Evolutionary conservation across 2,797 vertebrate genomes (phyloP).

Genomic region (Vultur gryphus): DNA sequence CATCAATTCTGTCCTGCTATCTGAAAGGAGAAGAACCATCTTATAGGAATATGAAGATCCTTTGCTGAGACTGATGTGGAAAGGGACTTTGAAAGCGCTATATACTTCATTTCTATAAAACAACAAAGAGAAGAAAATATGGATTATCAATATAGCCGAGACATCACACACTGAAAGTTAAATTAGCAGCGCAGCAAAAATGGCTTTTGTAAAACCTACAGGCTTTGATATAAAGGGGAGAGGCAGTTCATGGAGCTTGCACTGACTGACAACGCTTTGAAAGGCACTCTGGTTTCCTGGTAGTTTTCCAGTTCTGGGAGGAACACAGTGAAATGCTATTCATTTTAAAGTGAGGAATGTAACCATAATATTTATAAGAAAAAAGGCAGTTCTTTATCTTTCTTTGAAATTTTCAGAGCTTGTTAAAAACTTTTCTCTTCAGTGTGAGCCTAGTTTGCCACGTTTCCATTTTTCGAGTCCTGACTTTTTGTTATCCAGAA

Average conservation of each 20-base stretch:
- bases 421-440: neutral
- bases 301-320: neutral
- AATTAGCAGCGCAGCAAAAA: neutral
- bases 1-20: constrained; percentile 1
- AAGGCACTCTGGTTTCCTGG: neutral
- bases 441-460: neutral
- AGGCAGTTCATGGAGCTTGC: neutral
- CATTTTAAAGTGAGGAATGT: neutral
- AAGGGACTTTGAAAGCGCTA: neutral
- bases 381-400: neutral
- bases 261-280: neutral
- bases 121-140: neutral
- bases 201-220: neutral
- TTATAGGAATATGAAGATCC: neutral
- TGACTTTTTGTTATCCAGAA: neutral
- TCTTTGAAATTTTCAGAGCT: neutral
- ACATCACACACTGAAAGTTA: neutral
- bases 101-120: neutral
- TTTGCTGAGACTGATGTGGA: neutral
- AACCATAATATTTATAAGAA: neutral
- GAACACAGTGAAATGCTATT: neutral
- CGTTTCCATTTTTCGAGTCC: neutral
- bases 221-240: neutral
- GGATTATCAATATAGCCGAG: neutral
- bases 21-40: neutral